Evolutionary conservation across 2,888 invertebrate genomes (phyloP).

Genomic region (Choreutis nemorana): DNA sequence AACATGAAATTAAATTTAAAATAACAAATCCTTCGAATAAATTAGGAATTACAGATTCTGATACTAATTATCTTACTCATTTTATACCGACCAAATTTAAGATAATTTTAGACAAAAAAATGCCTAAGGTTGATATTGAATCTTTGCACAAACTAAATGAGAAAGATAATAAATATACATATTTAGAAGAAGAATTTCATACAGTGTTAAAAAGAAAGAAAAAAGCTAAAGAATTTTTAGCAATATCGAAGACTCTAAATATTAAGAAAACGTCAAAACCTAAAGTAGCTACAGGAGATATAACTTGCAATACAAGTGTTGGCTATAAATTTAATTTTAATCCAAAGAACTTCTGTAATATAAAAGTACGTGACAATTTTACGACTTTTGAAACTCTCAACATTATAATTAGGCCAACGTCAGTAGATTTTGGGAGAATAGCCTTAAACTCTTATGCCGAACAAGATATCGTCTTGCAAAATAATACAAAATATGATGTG

Average conservation of each 20-base stretch:
- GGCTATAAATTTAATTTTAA: too few species aligned
- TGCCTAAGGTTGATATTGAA: constrained; percentile 20
- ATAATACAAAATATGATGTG: constrained; percentile 33
- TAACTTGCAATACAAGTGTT: too few species aligned
- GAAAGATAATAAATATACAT: constrained; percentile 29
- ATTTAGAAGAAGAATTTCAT: constrained; percentile 23
- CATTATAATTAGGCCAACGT: constrained; percentile 29
- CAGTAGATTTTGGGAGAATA: constrained; percentile 41
- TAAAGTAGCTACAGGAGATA: too few species aligned
- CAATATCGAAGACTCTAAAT: constrained; percentile 21
- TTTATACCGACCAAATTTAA: too few species aligned
- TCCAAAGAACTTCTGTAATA: constrained; percentile 30
- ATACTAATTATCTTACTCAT: too few species aligned
- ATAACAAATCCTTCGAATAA: constrained; percentile 33
- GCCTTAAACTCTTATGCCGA: constrained; percentile 33
- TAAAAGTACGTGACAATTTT: constrained; percentile 14
- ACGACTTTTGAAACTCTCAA: constrained; percentile 31
- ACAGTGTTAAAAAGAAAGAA: constrained; percentile 19
- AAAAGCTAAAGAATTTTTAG: constrained; percentile 23
- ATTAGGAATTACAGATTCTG: constrained; percentile 10
- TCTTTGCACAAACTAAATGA: constrained; percentile 43
- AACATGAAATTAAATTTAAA: constrained; percentile 26
- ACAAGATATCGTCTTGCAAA: constrained; percentile 29
- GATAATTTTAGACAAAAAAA: too few species aligned
- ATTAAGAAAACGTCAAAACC: constrained; percentile 18